Evolutionary conservation across 2,797 vertebrate genomes (phyloP).

Genomic region (Eupleurogrammus muticus): DNA sequence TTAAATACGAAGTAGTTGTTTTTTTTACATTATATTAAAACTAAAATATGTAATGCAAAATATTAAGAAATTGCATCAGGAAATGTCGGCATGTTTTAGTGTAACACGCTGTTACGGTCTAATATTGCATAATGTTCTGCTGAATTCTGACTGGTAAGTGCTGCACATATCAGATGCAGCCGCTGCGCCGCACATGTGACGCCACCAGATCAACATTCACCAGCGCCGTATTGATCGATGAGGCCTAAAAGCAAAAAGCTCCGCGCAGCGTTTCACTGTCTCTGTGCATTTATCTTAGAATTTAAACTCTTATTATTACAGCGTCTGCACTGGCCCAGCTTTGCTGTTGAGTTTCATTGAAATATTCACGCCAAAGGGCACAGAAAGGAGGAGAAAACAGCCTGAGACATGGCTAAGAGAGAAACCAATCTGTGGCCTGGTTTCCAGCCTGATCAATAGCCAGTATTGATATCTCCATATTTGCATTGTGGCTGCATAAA

Average conservation of each 20-base stretch:
- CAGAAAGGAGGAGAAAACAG: constrained; percentile 24
- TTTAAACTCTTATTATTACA: not conserved
- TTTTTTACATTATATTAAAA: not conserved
- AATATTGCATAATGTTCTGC: not conserved
- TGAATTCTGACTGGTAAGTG: constrained; percentile 6
- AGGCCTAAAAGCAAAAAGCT: constrained; percentile 35
- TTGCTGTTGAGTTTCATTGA: constrained; percentile 13
- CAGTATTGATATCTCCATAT: constrained; percentile 75
- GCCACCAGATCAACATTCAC: constrained; percentile 41
- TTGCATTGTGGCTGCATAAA: constrained; percentile 58
- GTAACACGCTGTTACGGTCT: not conserved
- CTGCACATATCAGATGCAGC: constrained; percentile 21
- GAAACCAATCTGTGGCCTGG: constrained; percentile 70
- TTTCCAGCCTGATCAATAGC: constrained; percentile 79
- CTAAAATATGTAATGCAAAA: not conserved
- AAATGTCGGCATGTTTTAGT: not conserved
- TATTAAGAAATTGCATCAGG: not conserved
- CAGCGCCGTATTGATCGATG: constrained; percentile 52
- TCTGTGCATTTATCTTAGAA: constrained; percentile 6
- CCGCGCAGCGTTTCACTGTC: constrained; percentile 14
- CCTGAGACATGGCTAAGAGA: constrained; percentile 33
- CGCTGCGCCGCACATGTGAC: constrained; percentile 29
- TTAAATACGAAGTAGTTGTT: not conserved
- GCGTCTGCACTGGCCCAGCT: not conserved
- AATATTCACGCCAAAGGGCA: constrained; percentile 16